These are phyloP conservation scores for Laticauda colubrina DNA, from an alignment of 2,113 vertebrate genomes.

Conservation along the genomic window DNA sequence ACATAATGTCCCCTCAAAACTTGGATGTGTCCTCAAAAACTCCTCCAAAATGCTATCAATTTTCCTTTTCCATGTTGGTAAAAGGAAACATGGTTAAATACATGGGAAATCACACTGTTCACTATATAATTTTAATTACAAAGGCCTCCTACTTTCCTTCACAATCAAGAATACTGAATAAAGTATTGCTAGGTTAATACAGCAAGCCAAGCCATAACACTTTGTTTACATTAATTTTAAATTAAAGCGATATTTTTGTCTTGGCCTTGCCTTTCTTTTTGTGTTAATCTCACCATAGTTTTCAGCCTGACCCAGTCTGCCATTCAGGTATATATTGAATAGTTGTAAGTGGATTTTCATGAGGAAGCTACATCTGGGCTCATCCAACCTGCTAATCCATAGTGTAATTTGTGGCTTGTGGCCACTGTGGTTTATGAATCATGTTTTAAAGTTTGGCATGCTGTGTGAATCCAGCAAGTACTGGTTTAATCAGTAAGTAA, in stretches of 20 bases:
- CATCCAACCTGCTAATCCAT: not conserved
- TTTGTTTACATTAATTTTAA: not conserved
- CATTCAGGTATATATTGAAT: not conserved
- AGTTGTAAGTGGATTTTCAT: not conserved
- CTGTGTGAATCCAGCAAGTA: not conserved
- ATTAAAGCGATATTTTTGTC: not conserved
- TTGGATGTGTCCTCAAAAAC: not conserved
- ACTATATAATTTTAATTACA: not conserved
- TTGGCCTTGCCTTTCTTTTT: not conserved
- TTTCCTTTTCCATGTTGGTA: not conserved
- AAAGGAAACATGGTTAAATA: not conserved
- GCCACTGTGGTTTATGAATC: not conserved
- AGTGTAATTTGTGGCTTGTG: not conserved
- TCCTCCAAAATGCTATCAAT: not conserved
- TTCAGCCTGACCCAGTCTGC: not conserved
- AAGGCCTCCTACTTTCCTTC: not conserved
- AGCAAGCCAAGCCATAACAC: not conserved
- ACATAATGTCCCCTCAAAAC: not conserved
- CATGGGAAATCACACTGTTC: not conserved
- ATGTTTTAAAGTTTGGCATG: not conserved
- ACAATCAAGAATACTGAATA: not conserved
- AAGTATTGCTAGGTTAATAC: not conserved
- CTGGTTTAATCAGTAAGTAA: not conserved
- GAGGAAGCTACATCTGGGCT: not conserved
- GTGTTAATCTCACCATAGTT: not conserved